phyloP scores from a whole-genome alignment of 2,113 vertebrate genomes.

The Odontophorus gujanensis region DNA sequence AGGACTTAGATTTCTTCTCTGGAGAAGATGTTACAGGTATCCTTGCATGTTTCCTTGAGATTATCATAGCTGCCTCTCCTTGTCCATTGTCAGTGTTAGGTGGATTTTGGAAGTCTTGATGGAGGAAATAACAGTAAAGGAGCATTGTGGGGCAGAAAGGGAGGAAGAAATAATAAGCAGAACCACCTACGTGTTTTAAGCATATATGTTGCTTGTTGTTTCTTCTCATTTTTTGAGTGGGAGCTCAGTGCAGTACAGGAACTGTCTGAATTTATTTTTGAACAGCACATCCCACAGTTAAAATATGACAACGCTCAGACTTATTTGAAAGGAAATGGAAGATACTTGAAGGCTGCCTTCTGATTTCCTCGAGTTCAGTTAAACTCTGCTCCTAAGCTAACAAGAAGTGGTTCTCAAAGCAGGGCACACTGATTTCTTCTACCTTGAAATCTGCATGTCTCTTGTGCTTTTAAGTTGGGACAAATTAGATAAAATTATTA shows the following conservation, averaged over 20 bases:
- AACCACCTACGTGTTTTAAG: not conserved
- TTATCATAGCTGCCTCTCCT: rapidly evolving
- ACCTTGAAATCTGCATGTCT: not conserved
- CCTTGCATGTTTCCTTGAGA: not conserved
- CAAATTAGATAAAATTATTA: not conserved
- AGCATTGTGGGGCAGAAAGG: not conserved
- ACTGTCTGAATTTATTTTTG: conserved; percentile 32
- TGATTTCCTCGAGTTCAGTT: not conserved
- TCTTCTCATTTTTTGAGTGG: conserved; percentile 7
- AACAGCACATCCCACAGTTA: not conserved
- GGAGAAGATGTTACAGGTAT: not conserved
- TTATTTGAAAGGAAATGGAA: not conserved
- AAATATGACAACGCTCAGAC: not conserved
- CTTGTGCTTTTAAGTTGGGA: not conserved
- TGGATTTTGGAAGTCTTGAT: conserved; percentile 2
- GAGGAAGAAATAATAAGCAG: not conserved
- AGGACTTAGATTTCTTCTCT: not conserved
- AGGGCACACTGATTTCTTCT: not conserved
- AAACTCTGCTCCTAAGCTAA: not conserved
- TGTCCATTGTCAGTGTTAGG: not conserved
- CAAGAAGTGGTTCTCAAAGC: not conserved
- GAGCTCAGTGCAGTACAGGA: conserved; percentile 25
- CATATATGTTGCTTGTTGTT: not conserved
- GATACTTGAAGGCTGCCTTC: not conserved
- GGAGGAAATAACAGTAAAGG: not conserved